Evolutionary conservation across 2,797 vertebrate genomes (phyloP), one percentile per base, ranked within the genome.

Genomic region (Spinus olivaceus): DNA sequence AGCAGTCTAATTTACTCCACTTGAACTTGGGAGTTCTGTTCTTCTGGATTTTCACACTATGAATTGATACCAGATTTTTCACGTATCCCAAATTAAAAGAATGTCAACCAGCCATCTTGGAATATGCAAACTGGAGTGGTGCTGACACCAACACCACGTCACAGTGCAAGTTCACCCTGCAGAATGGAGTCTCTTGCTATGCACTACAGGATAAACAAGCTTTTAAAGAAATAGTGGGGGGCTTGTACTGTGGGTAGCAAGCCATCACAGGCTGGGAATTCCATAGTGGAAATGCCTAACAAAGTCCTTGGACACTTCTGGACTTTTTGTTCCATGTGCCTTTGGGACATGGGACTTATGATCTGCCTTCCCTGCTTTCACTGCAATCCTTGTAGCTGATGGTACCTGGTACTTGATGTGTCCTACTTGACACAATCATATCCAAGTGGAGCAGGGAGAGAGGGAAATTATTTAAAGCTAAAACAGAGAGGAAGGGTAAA

Each of bases 351-450:
- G 41, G 41, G 39, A 46, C 1, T 57, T 61, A 18, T 0, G 12
- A 11, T 76, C 27, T 71, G 10, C 22, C 14, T 79, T 86, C 22
- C 41, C 59, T 14, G 2, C 4, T 84, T 72, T 33, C 25, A n/a
- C 16, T 1, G 0, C 35, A 56, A 35, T 63, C 49, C 5, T n/a
- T 1, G 12, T 51, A 66, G 61, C 5, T 23, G n/a, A 13, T 8
- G 4, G 24, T 30, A 21, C 17, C 16, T 1, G 1, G 22, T 54
- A 24, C 16, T 82, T 76, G 19, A 10, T 0, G 0, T n/a, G 8
- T 9, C 24, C 46, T 83, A 6, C 44, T 51, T 47, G 44, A 27
- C 25, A 44, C 18, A 37, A 39, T 67, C 19, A 13, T 11, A 17
- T 13, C 25, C 59, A 50, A 30, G 21, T 0, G 2, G 32, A 81